Evolutionary conservation across 2,113 vertebrate species (phyloP).

Genomic region (Nematolebias whitei): DNA sequence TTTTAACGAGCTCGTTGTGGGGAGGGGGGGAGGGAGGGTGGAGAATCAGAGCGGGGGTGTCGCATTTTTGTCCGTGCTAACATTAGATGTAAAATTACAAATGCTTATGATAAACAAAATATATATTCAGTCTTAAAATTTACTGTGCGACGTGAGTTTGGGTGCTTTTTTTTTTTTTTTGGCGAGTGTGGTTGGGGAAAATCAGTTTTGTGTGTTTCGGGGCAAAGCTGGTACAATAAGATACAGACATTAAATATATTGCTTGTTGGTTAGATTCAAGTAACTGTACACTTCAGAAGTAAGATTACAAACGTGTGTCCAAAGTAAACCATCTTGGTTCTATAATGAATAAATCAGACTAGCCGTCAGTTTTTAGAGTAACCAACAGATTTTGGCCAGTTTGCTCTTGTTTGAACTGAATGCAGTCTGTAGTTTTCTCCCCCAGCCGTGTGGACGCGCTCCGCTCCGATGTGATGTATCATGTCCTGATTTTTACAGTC

Average conservation of each 20-base stretch:
- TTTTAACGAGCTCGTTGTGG: conserved; percentile 75
- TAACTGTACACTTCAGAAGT: conserved; percentile 73
- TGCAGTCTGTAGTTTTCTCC: conserved; percentile 72
- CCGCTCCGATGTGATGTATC: conserved; percentile 69
- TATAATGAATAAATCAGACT: conserved; percentile 56
- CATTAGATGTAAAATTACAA: conserved; percentile 82
- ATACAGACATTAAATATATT: conserved; percentile 65
- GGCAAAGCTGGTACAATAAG: conserved; percentile 60
- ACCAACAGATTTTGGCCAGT: conserved; percentile 71
- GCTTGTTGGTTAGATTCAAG: conserved; percentile 73
- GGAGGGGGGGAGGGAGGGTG: conserved; percentile 32
- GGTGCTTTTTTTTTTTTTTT: conserved; percentile 72
- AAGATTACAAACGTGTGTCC: conserved; percentile 67
- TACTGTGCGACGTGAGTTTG: conserved; percentile 78
- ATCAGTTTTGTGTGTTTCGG: conserved; percentile 68
- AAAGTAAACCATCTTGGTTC: conserved; percentile 74
- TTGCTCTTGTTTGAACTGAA: conserved; percentile 74
- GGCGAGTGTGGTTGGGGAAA: conserved; percentile 71
- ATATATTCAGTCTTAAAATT: conserved; percentile 83
- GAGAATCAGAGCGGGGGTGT: conserved; percentile 59
- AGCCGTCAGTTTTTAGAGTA: conserved; percentile 71
- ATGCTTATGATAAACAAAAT: conserved; percentile 83
- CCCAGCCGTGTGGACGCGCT: conserved; percentile 68
- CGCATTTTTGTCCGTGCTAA: conserved; percentile 77
- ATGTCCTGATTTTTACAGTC: conserved; percentile 69